phyloP scores from a whole-genome alignment of 2,888 invertebrate species.

The Harmothoe impar region DNA sequence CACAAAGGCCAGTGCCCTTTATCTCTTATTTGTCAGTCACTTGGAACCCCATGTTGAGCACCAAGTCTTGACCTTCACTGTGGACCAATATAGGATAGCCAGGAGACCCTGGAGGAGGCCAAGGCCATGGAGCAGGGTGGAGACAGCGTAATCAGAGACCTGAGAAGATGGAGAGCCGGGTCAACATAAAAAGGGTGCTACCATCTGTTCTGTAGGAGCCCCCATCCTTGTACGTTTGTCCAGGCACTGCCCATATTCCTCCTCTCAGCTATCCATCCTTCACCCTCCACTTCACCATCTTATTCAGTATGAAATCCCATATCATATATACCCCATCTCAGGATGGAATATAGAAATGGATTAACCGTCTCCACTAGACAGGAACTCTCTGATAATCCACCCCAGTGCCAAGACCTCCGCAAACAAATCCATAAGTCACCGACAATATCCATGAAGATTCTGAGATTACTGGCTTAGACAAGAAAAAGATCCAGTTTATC shows the following conservation, averaged over 20 bases:
- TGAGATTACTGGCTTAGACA: too few species aligned
- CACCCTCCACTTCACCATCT: neutral
- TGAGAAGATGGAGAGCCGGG: neutral
- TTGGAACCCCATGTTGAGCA: too few species aligned
- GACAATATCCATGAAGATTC: too few species aligned
- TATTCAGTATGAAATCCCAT: neutral
- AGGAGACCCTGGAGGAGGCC: neutral
- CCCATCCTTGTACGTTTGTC: neutral
- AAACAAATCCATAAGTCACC: too few species aligned
- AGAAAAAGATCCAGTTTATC: too few species aligned
- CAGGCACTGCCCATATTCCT: neutral
- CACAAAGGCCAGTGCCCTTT: too few species aligned
- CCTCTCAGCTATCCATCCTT: neutral
- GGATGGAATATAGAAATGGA: neutral
- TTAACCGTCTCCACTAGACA: neutral
- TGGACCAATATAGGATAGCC: too few species aligned
- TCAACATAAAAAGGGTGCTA: neutral
- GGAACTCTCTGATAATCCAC: neutral
- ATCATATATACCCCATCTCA: neutral
- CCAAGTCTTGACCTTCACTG: too few species aligned
- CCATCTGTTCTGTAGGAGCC: neutral
- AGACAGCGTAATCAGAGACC: slow-evolving; percentile 28
- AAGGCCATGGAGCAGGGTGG: neutral
- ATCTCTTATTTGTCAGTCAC: too few species aligned
- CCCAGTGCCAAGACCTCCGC: too few species aligned